Evolutionary conservation across 2,113 vertebrate species (phyloP), one percentile per base, ranked within the genome.

Genomic region (Dasyornis broadbenti): DNA sequence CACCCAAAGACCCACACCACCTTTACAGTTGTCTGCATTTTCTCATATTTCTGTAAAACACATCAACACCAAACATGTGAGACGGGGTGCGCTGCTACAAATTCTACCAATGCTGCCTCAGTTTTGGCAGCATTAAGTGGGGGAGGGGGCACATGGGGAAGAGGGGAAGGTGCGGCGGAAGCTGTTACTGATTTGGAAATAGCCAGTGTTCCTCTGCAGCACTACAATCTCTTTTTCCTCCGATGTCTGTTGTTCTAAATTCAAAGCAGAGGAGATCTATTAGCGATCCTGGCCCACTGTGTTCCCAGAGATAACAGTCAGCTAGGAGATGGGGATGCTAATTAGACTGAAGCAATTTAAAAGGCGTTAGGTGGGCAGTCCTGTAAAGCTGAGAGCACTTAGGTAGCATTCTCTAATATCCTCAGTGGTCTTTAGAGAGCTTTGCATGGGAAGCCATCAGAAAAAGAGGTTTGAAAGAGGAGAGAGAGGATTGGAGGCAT

Each of bases 11-110:
- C 24, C 21, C 2, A 2, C 17, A 22, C 15, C 17, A 13, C 24
- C 16, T 56, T 68, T 45, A 31, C 20, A 40, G 57, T 37, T 47
- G 8, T 15, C 42, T 73, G 15, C 1, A 3, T 80, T 87, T 79
- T 37, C 54, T 64, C 18, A 2, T 35, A 8, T 91, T 85, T 53
- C n/a, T 52, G 27, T 40, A 14, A 49, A 86, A 63, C 9, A 53
- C 14, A 39, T 6, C 0, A 0, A 24, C n/a, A 28, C 11, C 21
- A 3, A 8, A 26, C 4, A n/a, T 21, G 10, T 19, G 31, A 68
- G 60, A 33, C 30, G 21, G 50, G 26, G 15, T 64, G 42, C 6
- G 1, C 42, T 44, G 56, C 50, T 50, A 4, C 18, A 9, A 11
- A 37, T 52, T 69, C 27, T 60, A 15, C 39, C 33, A 53, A 69